Base-by-base conservation (phyloP, 2,797 vertebrate genomes). In the Lithobates sylvaticus region DNA sequence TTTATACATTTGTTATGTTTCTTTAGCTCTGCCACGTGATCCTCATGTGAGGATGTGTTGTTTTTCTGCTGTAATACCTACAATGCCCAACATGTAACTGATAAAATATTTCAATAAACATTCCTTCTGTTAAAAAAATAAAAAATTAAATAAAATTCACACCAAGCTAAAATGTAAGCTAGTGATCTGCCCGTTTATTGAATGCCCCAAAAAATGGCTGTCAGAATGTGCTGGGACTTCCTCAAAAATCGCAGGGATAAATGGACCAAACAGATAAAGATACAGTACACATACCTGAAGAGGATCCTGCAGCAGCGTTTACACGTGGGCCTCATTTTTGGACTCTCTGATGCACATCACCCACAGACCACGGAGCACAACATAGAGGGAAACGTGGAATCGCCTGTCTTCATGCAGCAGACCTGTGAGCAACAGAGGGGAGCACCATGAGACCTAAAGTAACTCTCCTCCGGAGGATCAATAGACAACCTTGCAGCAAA, bases 301-400 rank as follows among this genome's bases (percentile, higher is more conserved):
- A 70, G 32, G 16, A 72, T 10, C 27, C 58, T 64, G 10, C 50
- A 72, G 76, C 47, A 84, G 15, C 5, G 44, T 78, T 44, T 84
- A 76, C 15, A 78, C 54, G 23, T 78, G 10, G 36, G 74, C 69
- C 83, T 29, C 83, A 84, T 84, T 26, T 78, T 84, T 50, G 5
- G 34, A 6, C 12, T 26, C 36, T 44, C 13, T 10, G 26, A 29
- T 21, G 44, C 18, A 32, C 76, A 78, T 84, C 76, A 71, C 76
- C 27, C 15, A 34, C 32, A 29, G 36, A n/a, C n/a, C 26, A 18
- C 12, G 3, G 34, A 65, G 23, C 26, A 18, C 42, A 3, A 13
- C 29, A 8, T 6, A 12, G 82, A 13, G 64, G 74, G n/a, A 23
- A 70, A 67, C 34, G 10, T 2, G 39, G 50, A 64, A 39, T 34